A percentile compares a stretch with the other conserved stretches of the same genome.
Conservation (phyloP, 2,113 vertebrate genomes). For the Petrocephalus zakoni region DNA sequence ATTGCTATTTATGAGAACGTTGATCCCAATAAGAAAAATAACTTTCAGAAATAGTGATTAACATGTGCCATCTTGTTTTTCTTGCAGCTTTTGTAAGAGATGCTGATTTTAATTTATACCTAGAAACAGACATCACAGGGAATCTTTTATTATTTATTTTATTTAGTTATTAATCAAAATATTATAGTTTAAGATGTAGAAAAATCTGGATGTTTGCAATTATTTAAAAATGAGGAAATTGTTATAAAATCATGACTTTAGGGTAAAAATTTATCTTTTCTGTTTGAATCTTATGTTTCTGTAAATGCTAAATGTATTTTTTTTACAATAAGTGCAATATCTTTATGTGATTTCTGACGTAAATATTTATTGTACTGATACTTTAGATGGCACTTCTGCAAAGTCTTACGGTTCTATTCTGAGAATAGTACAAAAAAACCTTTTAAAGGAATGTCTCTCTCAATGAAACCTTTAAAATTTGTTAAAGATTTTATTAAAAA, state of each 20-base stretch:
- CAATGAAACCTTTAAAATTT: not conserved
- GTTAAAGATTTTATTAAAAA: not conserved
- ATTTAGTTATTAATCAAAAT: not conserved
- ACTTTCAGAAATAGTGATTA: slow-evolving; percentile 16
- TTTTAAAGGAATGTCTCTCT: not conserved
- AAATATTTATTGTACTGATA: slow-evolving; percentile 4
- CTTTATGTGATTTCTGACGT: slow-evolving; percentile 4
- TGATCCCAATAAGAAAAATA: slow-evolving; percentile 32
- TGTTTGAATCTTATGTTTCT: not conserved
- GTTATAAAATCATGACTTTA: not conserved
- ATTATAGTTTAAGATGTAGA: not conserved
- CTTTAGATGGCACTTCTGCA: not conserved
- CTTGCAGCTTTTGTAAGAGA: not conserved
- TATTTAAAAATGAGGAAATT: not conserved
- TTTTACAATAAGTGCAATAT: slow-evolving; percentile 16
- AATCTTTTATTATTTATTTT: slow-evolving; percentile 16
- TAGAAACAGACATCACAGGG: not conserved
- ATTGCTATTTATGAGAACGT: slow-evolving; percentile 81
- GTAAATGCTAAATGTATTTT: not conserved
- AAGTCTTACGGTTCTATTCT: slow-evolving; percentile 2
- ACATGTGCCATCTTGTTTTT: not conserved
- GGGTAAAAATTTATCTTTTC: not conserved
- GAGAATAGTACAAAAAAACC: slow-evolving; percentile 4
- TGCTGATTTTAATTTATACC: slow-evolving; percentile 34
- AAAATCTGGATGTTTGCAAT: not conserved